A percentile compares a stretch with the other conserved stretches of the same genome.
Conservation (phyloP, 2,888 invertebrate genomes). For the Drosophila longiperda region DNA sequence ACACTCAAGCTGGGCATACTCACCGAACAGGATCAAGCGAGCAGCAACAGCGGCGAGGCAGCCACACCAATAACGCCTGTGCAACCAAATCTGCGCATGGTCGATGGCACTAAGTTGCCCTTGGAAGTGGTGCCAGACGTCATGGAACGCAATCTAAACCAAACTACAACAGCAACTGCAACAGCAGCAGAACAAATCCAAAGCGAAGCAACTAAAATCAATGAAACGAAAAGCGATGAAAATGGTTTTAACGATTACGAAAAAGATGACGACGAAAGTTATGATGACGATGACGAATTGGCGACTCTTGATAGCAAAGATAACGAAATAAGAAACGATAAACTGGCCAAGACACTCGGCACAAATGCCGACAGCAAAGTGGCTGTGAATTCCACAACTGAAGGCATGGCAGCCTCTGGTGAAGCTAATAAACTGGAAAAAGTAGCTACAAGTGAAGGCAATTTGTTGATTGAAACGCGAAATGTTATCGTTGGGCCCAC, state of each 20-base stretch:
- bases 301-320: conserved; percentile 52
- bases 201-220: conserved; percentile 2
- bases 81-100: conserved; percentile 84
- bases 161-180: conserved; percentile 13
- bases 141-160: conserved; percentile 35
- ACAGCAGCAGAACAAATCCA: conserved; percentile 8
- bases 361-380: neutral
- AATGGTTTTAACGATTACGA: conserved; percentile 61
- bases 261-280: conserved; percentile 67
- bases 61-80: conserved; percentile 58
- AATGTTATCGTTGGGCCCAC: conserved; percentile 10
- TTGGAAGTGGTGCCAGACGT: conserved; percentile 40
- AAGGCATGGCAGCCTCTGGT: neutral
- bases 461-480: conserved; percentile 21
- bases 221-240: conserved; percentile 29
- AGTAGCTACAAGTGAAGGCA: neutral
- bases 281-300: conserved; percentile 60
- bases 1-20: conserved; percentile 46
- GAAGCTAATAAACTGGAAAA: neutral
- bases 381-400: neutral
- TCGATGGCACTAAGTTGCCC: conserved; percentile 89
- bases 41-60: conserved; percentile 35
- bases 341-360: neutral
- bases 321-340: conserved; percentile 38
- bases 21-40: conserved; percentile 76